A percentile compares a stretch with the other conserved stretches of the same genome.
phyloP scores from a whole-genome alignment of 2,888 invertebrate species.

The Lydus trimaculatus region DNA sequence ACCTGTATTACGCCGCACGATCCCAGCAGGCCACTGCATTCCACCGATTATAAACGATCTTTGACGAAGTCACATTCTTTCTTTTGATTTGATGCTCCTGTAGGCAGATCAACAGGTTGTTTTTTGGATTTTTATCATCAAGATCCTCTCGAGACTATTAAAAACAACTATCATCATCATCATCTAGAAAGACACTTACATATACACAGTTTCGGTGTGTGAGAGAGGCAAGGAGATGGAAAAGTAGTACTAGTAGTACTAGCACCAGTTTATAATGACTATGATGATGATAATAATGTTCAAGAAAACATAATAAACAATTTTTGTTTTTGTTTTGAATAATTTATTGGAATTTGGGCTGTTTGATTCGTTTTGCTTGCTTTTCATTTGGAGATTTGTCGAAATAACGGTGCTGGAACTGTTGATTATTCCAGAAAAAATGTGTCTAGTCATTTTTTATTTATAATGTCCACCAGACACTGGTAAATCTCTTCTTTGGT shows the following conservation, averaged over 20 bases:
- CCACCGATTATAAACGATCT: constrained; percentile 61
- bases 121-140: constrained; percentile 26
- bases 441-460: constrained; percentile 1
- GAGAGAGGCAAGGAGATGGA: not conserved
- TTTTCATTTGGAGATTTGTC: not conserved
- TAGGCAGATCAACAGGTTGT: constrained; percentile 29
- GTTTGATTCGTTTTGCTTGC: not conserved
- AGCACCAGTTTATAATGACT: not conserved
- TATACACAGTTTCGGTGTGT: not conserved
- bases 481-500: not conserved
- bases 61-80: constrained; percentile 47
- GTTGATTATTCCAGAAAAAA: not conserved
- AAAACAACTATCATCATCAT: not conserved
- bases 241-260: not conserved
- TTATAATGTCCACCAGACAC: not conserved
- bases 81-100: constrained; percentile 15
- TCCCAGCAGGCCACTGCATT: constrained; percentile 62
- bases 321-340: not conserved
- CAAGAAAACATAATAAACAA: not conserved
- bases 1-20: constrained; percentile 60
- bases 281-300: not conserved
- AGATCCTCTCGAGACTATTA: not conserved
- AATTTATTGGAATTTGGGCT: not conserved
- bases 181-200: not conserved
- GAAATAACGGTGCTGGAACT: not conserved